Base-by-base conservation (phyloP, 2,113 vertebrate genomes). In the Cranoglanis bouderius region DNA sequence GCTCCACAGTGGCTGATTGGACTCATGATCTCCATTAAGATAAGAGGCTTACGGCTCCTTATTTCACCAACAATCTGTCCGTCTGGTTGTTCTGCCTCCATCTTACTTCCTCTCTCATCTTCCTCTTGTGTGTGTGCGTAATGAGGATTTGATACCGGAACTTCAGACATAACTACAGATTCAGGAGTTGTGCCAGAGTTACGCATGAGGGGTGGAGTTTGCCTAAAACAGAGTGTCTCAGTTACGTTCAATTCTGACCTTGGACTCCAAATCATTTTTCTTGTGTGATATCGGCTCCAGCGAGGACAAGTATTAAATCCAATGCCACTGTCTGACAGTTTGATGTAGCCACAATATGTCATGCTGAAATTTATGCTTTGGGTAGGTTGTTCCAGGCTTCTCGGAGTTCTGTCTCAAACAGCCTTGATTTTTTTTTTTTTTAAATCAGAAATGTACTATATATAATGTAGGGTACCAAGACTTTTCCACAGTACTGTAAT, bases 51-150 rank as follows among this genome's bases (percentile, higher is more conserved):
- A 40, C 91, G 75, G 53, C 88, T 83, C 80, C 80, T 84, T 78
- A 92, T 93, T 94, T 92, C 94, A 90, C 90, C 57, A 77, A 10
- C 46, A 75, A 93, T 91, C 94, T 94, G 93, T 93, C 92, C 91
- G 90, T 78, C 55, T 77, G 85, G 32, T 18, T 32, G 72, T n/a
- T 0, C 6, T 13, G 72, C 5, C 38, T 40, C 59, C 14, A 29
- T 78, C 40, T 82, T 24, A 13, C 43, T 67, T 57, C 63, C 67
- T 40, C 40, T 70, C 72, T 19, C 85, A 75, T 38, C 24, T 38
- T 86, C 57, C 24, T 92, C 91, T 91, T 26, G 2, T 75, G 26
- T 77, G 4, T 9, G 6, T 29, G 43, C 0, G 0, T 75, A 77
- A 12, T 43, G 72, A 75, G 9, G 40, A 75, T 75, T 46, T 43